A percentile compares a stretch with the other conserved stretches of the same genome.
These are phyloP conservation scores for Lutjanus erythropterus DNA, from an alignment of 2,113 vertebrate genomes.

Conservation along the genomic window DNA sequence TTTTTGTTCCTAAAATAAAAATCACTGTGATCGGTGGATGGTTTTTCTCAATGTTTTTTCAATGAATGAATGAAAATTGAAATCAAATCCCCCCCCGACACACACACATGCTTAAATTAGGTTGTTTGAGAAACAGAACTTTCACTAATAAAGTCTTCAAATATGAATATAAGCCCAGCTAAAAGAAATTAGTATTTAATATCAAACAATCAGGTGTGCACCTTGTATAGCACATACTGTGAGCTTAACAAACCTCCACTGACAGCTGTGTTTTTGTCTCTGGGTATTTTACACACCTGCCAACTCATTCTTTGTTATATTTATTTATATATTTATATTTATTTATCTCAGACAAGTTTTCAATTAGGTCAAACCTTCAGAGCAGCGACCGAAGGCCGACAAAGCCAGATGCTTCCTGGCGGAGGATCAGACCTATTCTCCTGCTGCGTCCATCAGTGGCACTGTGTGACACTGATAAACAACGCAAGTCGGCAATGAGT, in stretches of 20 bases:
- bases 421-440: slow-evolving; percentile 5
- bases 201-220: neutral
- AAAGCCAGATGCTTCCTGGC: slow-evolving; percentile 21
- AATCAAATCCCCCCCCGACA: too few species aligned
- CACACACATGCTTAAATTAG: neutral
- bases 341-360: slow-evolving; percentile 5
- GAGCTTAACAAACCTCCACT: neutral
- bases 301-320: neutral
- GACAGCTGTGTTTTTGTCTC: slow-evolving; percentile 4
- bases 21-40: too few species aligned
- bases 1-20: too few species aligned
- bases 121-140: neutral
- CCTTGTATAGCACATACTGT: neutral
- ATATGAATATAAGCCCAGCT: neutral
- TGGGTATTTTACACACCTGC: neutral
- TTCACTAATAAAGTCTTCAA: neutral
- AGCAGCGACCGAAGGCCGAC: neutral
- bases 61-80: too few species aligned
- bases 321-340: slow-evolving; percentile 17
- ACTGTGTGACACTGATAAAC: slow-evolving; percentile 54
- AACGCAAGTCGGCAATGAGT: neutral
- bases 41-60: too few species aligned
- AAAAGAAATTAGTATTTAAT: neutral
- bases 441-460: neutral
- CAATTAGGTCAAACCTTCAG: neutral